Evolutionary conservation across 1,140 invertebrate species (phyloP).

Genomic region (Episyrphus balteatus): DNA sequence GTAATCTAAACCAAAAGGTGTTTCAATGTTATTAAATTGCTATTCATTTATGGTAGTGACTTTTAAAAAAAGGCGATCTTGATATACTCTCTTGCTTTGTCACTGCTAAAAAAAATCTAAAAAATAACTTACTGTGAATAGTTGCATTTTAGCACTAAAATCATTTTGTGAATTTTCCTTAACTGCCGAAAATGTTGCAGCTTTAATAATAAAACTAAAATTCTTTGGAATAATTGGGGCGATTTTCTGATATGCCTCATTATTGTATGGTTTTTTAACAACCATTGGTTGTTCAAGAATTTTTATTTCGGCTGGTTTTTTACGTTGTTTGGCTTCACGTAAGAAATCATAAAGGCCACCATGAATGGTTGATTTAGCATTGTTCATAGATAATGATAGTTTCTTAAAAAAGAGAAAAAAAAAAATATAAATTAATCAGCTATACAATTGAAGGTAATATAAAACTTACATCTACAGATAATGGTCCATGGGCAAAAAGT

Average conservation of each 20-base stretch:
- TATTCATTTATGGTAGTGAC: too few species aligned
- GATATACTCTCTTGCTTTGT: too few species aligned
- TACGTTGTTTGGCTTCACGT: conserved; percentile 38
- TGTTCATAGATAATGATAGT: conserved; percentile 57
- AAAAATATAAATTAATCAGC: conserved; percentile 3
- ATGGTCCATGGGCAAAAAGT: conserved; percentile 59
- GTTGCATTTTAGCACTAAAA: conserved; percentile 44
- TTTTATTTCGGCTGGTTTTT: conserved; percentile 16
- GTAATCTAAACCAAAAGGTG: conserved; percentile 16
- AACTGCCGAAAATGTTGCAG: conserved; percentile 53
- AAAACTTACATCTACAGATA: conserved; percentile 60
- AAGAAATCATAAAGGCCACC: conserved; percentile 53
- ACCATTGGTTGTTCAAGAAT: not conserved
- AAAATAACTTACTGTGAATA: conserved; percentile 18
- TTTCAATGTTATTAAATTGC: not conserved
- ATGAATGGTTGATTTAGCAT: conserved; percentile 52
- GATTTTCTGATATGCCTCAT: conserved; percentile 43
- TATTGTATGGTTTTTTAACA: conserved; percentile 15
- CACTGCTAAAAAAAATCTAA: too few species aligned
- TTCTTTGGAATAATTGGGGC: conserved; percentile 68
- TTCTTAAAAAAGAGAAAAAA: conserved; percentile 47
- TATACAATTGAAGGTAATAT: not conserved
- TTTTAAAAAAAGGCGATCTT: not conserved
- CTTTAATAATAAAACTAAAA: conserved; percentile 56
- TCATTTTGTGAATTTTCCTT: conserved; percentile 48